Evolutionary conservation across 2,113 vertebrate genomes (phyloP).

Genomic region (Pheucticus melanocephalus): DNA sequence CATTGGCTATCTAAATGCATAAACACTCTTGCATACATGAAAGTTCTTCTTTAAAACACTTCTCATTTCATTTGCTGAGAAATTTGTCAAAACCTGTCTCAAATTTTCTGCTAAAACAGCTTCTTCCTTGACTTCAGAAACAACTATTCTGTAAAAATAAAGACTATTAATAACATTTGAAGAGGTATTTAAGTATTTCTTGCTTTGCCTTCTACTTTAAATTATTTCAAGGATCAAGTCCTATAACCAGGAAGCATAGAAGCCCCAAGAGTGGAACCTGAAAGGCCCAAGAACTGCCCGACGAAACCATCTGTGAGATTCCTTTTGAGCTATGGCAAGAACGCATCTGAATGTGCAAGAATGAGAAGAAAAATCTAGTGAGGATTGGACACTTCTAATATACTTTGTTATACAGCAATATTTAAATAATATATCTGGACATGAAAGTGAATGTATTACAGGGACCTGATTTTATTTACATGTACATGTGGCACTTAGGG

Average conservation of each 20-base stretch:
- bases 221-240: not conserved
- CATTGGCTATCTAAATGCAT: not conserved
- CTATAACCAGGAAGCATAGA: not conserved
- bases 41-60: not conserved
- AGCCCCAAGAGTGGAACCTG: accelerated
- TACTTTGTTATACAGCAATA: not conserved
- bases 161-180: not conserved
- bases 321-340: accelerated
- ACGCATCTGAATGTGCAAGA: not conserved
- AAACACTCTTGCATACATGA: not conserved
- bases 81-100: not conserved
- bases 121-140: not conserved
- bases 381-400: not conserved
- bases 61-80: not conserved
- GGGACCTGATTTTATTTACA: not conserved
- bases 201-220: not conserved
- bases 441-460: not conserved
- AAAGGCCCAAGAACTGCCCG: not conserved
- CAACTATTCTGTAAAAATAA: not conserved
- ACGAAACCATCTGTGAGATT: not conserved
- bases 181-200: not conserved
- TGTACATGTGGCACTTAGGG: not conserved
- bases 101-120: not conserved
- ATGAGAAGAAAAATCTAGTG: not conserved
- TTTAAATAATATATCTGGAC: not conserved